phyloP scores from a whole-genome alignment of 2,888 invertebrate species.

The Choristoneura rosaceana region DNA sequence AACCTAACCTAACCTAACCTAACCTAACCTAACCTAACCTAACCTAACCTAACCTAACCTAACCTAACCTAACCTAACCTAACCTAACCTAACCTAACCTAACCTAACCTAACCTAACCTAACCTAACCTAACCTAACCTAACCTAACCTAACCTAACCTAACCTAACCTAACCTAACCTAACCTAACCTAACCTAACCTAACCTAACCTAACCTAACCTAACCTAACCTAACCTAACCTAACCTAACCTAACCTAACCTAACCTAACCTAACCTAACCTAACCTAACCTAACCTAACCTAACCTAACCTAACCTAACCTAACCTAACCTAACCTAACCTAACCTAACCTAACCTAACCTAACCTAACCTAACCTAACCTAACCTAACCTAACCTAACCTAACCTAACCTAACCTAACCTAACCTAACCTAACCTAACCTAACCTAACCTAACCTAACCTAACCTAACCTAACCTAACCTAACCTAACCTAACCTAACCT shows the following conservation, averaged over 20 bases:
- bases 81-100: slow-evolving; percentile 1
- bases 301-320: slow-evolving; percentile 1
- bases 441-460: no score
- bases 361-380: no score
- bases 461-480: no score
- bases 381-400: no score
- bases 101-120: slow-evolving; percentile 1
- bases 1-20: slow-evolving; percentile 1
- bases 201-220: slow-evolving; percentile 1
- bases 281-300: slow-evolving; percentile 1
- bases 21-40: slow-evolving; percentile 1
- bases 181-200: slow-evolving; percentile 1
- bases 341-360: no score
- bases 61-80: slow-evolving; percentile 1
- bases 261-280: slow-evolving; percentile 1
- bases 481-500: no score
- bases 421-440: no score
- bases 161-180: slow-evolving; percentile 1
- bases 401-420: no score
- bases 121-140: slow-evolving; percentile 1
- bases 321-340: slow-evolving; percentile 1
- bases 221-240: slow-evolving; percentile 1
- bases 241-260: slow-evolving; percentile 1
- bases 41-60: neutral
- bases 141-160: slow-evolving; percentile 1